These are phyloP conservation scores for Deilephila elpenor DNA, from an alignment of 2,888 invertebrate species.

Conservation along the genomic window DNA sequence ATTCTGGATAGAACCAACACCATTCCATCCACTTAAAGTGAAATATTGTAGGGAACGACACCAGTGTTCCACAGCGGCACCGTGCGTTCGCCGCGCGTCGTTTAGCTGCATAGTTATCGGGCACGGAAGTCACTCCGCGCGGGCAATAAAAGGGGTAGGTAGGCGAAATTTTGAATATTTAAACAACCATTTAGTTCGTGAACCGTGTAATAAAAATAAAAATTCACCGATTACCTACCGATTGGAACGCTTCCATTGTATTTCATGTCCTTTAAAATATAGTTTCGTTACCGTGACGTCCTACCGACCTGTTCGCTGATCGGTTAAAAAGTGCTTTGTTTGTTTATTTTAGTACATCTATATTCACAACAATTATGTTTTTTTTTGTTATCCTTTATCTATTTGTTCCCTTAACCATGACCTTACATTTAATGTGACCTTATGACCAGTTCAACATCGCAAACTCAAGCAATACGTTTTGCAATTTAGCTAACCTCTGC, in stretches of 20 bases:
- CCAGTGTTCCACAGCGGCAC: background rate
- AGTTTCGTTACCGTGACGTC: background rate
- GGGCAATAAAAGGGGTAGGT: constrained; percentile 72
- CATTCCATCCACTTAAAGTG: background rate
- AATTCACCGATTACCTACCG: constrained; percentile 57
- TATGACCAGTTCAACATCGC: too few species aligned
- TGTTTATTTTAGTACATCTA: too few species aligned
- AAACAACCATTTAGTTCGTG: constrained; percentile 52
- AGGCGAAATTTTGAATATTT: constrained; percentile 70
- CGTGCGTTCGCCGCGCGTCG: constrained; percentile 4
- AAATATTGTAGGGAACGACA: background rate
- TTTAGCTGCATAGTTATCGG: constrained; percentile 37
- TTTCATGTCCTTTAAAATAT: constrained; percentile 55
- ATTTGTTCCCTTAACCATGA: too few species aligned
- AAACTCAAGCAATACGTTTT: too few species aligned
- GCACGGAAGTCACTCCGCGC: constrained; percentile 52
- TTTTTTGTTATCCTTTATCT: too few species aligned
- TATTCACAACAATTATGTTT: too few species aligned
- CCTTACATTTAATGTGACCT: too few species aligned
- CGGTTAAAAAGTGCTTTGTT: background rate
- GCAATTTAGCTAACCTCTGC: too few species aligned
- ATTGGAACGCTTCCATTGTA: constrained; percentile 57
- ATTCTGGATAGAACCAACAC: too few species aligned
- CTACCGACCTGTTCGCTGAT: background rate
- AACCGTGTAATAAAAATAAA: constrained; percentile 61